These are phyloP conservation scores for Oryzias sinensis DNA, from an alignment of 2,797 vertebrate genomes.

Conservation along the genomic window DNA sequence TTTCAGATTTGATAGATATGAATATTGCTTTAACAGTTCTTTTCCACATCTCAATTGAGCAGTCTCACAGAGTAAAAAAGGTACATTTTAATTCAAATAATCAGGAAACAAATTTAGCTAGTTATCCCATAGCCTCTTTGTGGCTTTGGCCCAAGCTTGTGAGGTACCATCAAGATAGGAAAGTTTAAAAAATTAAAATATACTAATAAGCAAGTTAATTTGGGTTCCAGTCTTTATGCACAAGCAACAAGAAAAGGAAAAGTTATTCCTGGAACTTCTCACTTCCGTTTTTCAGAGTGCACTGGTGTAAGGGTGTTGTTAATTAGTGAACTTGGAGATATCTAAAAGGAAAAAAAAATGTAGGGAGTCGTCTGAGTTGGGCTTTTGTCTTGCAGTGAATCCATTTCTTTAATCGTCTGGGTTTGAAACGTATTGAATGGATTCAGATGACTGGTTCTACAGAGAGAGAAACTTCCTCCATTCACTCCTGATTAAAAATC, in stretches of 20 bases:
- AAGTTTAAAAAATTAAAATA: slow-evolving; percentile 3
- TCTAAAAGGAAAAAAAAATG: not conserved
- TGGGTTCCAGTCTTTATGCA: not conserved
- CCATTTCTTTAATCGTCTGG: slow-evolving; percentile 41
- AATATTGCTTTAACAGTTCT: too few species aligned
- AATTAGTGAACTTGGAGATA: slow-evolving; percentile 40
- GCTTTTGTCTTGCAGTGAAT: slow-evolving; percentile 39
- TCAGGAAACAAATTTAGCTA: slow-evolving; percentile 5
- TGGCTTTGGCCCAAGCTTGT: not conserved
- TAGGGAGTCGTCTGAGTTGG: slow-evolving; percentile 10
- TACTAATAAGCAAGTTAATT: too few species aligned
- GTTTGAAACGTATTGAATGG: slow-evolving; percentile 40
- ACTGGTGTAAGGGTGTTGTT: slow-evolving; percentile 17
- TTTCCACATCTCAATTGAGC: too few species aligned
- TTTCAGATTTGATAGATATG: too few species aligned
- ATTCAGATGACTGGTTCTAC: slow-evolving; percentile 37
- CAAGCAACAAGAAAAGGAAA: not conserved
- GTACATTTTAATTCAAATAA: not conserved
- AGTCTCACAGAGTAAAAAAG: not conserved
- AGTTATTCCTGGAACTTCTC: slow-evolving; percentile 13
- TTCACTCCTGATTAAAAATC: slow-evolving; percentile 61
- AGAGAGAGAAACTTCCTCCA: slow-evolving; percentile 27
- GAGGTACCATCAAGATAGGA: slow-evolving; percentile 8
- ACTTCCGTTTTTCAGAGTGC: slow-evolving; percentile 15
- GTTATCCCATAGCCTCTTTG: slow-evolving; percentile 7